phyloP scores from a whole-genome alignment of 2,113 vertebrate genomes.

The Perca fluviatilis region DNA sequence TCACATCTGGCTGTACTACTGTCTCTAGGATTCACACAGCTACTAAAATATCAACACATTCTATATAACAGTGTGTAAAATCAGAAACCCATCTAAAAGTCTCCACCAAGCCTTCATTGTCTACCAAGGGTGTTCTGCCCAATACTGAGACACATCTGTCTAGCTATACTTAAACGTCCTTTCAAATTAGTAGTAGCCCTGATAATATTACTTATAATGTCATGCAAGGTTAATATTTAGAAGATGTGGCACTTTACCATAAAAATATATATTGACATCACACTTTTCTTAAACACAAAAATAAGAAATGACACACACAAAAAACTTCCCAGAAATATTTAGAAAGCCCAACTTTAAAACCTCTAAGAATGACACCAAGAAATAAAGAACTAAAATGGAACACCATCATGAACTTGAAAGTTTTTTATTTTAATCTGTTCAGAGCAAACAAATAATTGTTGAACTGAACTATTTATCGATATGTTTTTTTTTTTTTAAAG shows the following conservation, averaged over 20 bases:
- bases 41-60: conserved; percentile 10
- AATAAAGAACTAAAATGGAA: conserved; percentile 51
- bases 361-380: conserved; percentile 46
- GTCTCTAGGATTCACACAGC: conserved; percentile 14
- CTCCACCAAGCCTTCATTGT: neutral
- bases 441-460: conserved; percentile 27
- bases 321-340: conserved; percentile 41
- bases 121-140: neutral
- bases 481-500: conserved; percentile 39
- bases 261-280: conserved; percentile 82
- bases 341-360: conserved; percentile 64
- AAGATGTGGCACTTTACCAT: conserved; percentile 60
- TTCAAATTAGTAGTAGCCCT: neutral
- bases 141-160: neutral
- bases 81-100: neutral
- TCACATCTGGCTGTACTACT: conserved; percentile 59
- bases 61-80: neutral
- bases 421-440: conserved; percentile 28
- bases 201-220: neutral
- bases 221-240: conserved; percentile 7
- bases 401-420: conserved; percentile 48
- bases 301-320: conserved; percentile 58
- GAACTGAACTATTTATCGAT: conserved; percentile 38
- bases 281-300: conserved; percentile 63
- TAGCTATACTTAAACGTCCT: neutral